Evolutionary conservation across 2,888 invertebrate species (phyloP).

Genomic region (Chrysolina haemoptera): DNA sequence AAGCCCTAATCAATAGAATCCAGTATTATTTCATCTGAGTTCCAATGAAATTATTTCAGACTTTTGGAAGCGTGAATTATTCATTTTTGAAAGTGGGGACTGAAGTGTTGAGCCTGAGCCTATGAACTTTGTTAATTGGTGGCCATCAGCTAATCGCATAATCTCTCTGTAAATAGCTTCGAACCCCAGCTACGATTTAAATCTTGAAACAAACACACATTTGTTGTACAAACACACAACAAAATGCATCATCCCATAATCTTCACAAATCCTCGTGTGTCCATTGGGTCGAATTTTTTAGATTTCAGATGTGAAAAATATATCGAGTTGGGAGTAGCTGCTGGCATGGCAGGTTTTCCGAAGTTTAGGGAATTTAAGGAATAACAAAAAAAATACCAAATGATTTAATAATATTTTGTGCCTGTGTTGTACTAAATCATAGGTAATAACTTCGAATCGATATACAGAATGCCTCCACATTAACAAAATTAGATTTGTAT

Average conservation of each 20-base stretch:
- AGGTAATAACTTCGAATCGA: too few species aligned
- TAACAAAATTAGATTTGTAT: too few species aligned
- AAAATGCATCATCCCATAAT: slow-evolving; percentile 37
- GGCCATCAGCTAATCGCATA: slow-evolving; percentile 44
- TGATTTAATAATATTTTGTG: too few species aligned
- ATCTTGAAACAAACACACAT: slow-evolving; percentile 46
- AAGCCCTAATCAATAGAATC: background rate
- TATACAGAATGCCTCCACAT: too few species aligned
- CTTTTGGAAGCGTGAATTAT: background rate
- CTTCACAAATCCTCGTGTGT: slow-evolving; percentile 34
- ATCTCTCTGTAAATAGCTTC: slow-evolving; percentile 44
- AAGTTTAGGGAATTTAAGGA: too few species aligned
- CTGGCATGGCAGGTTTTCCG: background rate
- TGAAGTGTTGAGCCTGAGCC: slow-evolving; percentile 33
- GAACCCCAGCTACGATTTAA: slow-evolving; percentile 34
- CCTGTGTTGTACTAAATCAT: too few species aligned
- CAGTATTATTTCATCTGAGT: background rate
- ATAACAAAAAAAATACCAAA: too few species aligned
- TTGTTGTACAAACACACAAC: slow-evolving; percentile 43
- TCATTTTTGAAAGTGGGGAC: background rate
- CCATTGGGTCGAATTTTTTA: slow-evolving; percentile 23
- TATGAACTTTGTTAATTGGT: slow-evolving; percentile 43
- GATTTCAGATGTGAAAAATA: background rate
- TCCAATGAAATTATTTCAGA: background rate
- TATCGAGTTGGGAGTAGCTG: background rate